Conservation (phyloP, 1,140 invertebrate species). For the Medauroidea extradentata region DNA sequence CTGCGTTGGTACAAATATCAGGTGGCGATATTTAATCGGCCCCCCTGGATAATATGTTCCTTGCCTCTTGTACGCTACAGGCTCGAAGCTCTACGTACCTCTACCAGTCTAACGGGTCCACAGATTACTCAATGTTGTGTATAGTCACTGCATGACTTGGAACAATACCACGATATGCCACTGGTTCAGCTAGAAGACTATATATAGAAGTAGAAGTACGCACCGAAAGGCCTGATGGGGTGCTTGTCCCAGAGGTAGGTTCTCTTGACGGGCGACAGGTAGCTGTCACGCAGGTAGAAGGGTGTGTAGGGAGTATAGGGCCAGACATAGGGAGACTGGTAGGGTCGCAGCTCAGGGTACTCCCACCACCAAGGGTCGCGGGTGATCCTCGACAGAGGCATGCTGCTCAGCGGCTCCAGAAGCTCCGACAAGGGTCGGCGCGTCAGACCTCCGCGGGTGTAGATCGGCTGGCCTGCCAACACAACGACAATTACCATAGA, state of each 20-base stretch:
- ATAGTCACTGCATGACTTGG: too few relatives aligned
- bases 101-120: too few relatives aligned
- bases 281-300: slow-evolving; percentile 77
- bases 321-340: slow-evolving; percentile 55
- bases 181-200: too few relatives aligned
- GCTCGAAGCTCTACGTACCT: too few relatives aligned
- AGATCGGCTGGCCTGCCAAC: slow-evolving; percentile 57
- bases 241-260: slow-evolving; percentile 84
- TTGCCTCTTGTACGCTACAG: too few relatives aligned
- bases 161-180: too few relatives aligned
- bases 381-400: slow-evolving; percentile 71
- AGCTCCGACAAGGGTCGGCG: slow-evolving; percentile 65
- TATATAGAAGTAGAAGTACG: slow-evolving; percentile 29
- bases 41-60: too few relatives aligned
- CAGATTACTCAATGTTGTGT: too few relatives aligned
- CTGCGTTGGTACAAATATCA: too few relatives aligned
- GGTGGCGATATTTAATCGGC: too few relatives aligned
- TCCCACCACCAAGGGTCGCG: slow-evolving; percentile 83
- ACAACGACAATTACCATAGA: too few relatives aligned
- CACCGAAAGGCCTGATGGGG: slow-evolving; percentile 80
- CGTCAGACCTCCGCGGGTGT: slow-evolving; percentile 54
- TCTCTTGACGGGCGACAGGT: slow-evolving; percentile 81
- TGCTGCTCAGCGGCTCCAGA: slow-evolving; percentile 67
- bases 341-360: slow-evolving; percentile 71
- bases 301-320: slow-evolving; percentile 50